Percentiles rank a stretch among this genome's conserved stretches.
Evolutionary conservation across 2,113 vertebrate species (phyloP).

Genomic region (Phaetusa simplex): DNA sequence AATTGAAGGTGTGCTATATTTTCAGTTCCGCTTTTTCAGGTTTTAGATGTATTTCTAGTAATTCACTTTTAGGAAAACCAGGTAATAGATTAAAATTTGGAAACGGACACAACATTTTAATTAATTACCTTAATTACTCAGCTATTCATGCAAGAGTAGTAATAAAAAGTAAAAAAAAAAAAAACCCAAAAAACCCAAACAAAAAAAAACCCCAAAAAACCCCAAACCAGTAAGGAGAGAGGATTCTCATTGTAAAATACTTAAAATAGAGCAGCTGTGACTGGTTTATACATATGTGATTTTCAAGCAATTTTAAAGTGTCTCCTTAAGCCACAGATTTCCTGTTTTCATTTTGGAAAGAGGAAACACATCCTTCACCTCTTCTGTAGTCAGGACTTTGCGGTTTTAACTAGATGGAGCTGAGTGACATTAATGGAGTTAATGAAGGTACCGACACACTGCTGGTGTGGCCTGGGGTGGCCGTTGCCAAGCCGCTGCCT

Average conservation of each 20-base stretch:
- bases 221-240: background rate
- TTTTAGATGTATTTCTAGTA: background rate
- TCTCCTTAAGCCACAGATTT: background rate
- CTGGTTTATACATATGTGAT: background rate
- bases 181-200: too few species aligned
- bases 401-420: background rate
- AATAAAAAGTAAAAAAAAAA: background rate
- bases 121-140: background rate
- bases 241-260: background rate
- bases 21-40: background rate
- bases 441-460: background rate
- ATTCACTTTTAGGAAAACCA: background rate
- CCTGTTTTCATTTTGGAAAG: background rate
- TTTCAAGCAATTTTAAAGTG: background rate
- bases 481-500: background rate
- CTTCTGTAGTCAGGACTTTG: background rate
- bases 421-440: background rate
- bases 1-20: background rate
- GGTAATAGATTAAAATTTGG: background rate
- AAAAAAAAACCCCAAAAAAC: too few species aligned
- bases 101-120: background rate
- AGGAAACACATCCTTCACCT: background rate
- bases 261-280: background rate
- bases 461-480: background rate
- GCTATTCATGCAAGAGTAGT: background rate